These are phyloP conservation scores for Enteromius anoplus DNA, from an alignment of 2,797 vertebrate species.

Conservation along the genomic window DNA sequence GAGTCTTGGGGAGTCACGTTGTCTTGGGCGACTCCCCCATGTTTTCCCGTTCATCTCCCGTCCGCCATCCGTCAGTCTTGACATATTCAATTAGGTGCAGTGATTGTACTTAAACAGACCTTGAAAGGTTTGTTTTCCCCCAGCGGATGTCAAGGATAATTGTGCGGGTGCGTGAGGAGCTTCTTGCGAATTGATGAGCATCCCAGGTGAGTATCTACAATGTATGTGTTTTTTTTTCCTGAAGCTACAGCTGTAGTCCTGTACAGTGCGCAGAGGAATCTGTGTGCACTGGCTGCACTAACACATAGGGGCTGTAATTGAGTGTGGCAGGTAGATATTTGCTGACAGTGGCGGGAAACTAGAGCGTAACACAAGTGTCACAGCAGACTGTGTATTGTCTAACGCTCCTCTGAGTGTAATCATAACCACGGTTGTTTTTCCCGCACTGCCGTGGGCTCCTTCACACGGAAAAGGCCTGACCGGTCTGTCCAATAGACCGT, in stretches of 20 bases:
- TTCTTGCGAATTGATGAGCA: slow-evolving; percentile 57
- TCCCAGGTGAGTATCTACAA: slow-evolving; percentile 11
- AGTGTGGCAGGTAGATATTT: slow-evolving; percentile 54
- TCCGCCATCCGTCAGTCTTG: slow-evolving; percentile 58
- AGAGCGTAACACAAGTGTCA: slow-evolving; percentile 50
- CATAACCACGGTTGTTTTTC: slow-evolving; percentile 41
- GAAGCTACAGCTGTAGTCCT: neutral
- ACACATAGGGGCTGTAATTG: slow-evolving; percentile 52
- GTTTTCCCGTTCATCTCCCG: slow-evolving; percentile 36
- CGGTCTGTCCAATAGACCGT: slow-evolving; percentile 4
- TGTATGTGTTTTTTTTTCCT: neutral
- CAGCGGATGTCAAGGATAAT: slow-evolving; percentile 63
- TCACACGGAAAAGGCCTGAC: slow-evolving; percentile 17
- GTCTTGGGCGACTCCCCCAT: slow-evolving; percentile 39
- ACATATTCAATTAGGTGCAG: slow-evolving; percentile 64
- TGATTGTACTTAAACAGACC: slow-evolving; percentile 68
- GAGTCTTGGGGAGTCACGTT: slow-evolving; percentile 46
- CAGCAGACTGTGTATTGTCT: slow-evolving; percentile 33
- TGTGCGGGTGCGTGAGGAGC: slow-evolving; percentile 42
- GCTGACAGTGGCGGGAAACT: slow-evolving; percentile 49
- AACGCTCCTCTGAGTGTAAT: slow-evolving; percentile 47
- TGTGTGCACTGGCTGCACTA: neutral
- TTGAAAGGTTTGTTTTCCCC: slow-evolving; percentile 66
- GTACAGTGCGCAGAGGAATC: slow-evolving; percentile 4
- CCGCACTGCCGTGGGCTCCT: slow-evolving; percentile 9